These are phyloP conservation scores for Lypha dubia DNA, from an alignment of 2,888 invertebrate species.

Conservation along the genomic window DNA sequence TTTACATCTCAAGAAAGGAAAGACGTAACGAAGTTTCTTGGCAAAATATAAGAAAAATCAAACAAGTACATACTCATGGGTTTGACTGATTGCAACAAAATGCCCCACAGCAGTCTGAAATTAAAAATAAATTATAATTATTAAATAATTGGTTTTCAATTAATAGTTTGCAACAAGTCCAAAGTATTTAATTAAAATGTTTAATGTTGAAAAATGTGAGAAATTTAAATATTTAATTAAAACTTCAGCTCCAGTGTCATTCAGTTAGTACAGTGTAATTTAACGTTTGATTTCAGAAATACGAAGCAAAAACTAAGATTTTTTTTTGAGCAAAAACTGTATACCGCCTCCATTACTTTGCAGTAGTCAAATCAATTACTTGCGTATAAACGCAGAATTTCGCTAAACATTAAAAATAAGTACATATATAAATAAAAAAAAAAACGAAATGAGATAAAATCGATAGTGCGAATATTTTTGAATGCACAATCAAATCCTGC, in stretches of 20 bases:
- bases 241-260: neutral
- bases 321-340: too few species aligned
- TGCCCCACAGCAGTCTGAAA: slow-evolving; percentile 4
- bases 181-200: neutral
- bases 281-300: too few species aligned
- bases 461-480: too few species aligned
- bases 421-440: too few species aligned
- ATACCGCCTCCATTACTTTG: too few species aligned
- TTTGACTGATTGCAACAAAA: neutral
- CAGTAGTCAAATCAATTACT: too few species aligned
- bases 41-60: neutral
- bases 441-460: too few species aligned
- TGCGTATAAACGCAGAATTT: too few species aligned
- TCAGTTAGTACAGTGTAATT: neutral
- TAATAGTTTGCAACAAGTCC: neutral
- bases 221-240: neutral
- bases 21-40: slow-evolving; percentile 10
- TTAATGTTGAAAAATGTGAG: neutral
- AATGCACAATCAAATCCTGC: too few species aligned
- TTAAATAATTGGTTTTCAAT: slow-evolving; percentile 5
- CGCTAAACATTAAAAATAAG: too few species aligned
- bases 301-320: too few species aligned
- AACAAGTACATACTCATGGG: neutral
- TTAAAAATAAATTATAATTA: neutral
- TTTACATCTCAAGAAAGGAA: neutral